phyloP scores from a whole-genome alignment of 2,797 vertebrate genomes.

The Mus caroli region DNA sequence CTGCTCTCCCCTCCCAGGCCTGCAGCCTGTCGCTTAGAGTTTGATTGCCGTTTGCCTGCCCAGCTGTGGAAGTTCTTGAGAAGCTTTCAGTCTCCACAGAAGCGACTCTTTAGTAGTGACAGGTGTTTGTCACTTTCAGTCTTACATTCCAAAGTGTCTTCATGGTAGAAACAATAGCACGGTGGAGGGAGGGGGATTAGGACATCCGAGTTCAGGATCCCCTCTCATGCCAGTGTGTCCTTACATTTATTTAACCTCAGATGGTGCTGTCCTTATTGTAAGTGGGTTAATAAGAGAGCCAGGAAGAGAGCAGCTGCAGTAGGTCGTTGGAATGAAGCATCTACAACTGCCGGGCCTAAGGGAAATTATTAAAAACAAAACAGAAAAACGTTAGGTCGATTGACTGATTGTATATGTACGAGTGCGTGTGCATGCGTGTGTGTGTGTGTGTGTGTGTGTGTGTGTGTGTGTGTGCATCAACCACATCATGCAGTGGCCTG shows the following conservation, averaged over 20 bases:
- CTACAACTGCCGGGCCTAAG: neutral
- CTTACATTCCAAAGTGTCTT: slow-evolving; percentile 34
- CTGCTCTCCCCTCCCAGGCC: neutral
- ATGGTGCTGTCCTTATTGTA: neutral
- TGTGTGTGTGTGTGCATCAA: no score
- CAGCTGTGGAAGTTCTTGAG: slow-evolving; percentile 49
- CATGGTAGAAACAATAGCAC: neutral
- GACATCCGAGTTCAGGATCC: slow-evolving; percentile 2
- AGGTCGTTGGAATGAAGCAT: neutral
- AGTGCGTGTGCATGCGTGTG: no score
- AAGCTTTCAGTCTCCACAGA: slow-evolving; percentile 34
- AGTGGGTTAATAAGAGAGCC: neutral
- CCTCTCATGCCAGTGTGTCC: neutral
- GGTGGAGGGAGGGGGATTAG: neutral
- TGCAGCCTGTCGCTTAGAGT: slow-evolving; percentile 8
- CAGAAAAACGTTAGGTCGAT: neutral
- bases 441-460: neutral
- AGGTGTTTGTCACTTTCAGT: slow-evolving; percentile 37
- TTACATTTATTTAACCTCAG: neutral
- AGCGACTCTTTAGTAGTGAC: neutral
- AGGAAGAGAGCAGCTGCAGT: neutral
- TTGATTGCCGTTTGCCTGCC: slow-evolving; percentile 56
- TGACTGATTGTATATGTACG: neutral
- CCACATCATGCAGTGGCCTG: neutral
- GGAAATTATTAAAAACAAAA: neutral